Percentiles rank a stretch among this genome's conserved stretches.
phyloP scores from a whole-genome alignment of 1,140 invertebrate species.

The Drosophila miranda region DNA sequence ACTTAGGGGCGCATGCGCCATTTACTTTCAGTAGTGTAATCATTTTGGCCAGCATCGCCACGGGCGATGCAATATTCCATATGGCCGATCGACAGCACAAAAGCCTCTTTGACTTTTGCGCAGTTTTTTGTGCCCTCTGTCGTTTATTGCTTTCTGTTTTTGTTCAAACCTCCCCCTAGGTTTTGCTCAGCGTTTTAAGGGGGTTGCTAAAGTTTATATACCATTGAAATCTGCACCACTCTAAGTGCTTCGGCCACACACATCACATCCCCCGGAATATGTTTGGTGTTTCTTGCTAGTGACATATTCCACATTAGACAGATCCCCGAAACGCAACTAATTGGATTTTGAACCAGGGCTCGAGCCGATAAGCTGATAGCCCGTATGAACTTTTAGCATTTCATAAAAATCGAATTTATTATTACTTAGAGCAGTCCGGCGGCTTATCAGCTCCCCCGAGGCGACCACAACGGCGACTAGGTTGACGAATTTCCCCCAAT shows the following conservation, averaged over 20 bases:
- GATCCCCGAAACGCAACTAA: conserved; percentile 26
- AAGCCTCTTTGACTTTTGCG: conserved; percentile 39
- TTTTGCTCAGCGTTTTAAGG: neutral
- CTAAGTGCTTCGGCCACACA: conserved; percentile 13
- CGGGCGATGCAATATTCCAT: conserved; percentile 18
- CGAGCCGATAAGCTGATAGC: conserved; percentile 39
- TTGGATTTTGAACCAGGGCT: conserved; percentile 12
- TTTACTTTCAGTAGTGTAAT: conserved; percentile 41
- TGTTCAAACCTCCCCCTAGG: conserved; percentile 30
- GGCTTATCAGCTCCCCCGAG: conserved; percentile 52
- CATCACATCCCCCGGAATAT: conserved; percentile 1
- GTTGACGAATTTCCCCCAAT: neutral
- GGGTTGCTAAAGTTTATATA: conserved; percentile 29
- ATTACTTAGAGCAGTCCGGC: conserved; percentile 46
- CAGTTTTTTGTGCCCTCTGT: conserved; percentile 10
- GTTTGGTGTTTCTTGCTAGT: conserved; percentile 11
- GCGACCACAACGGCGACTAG: conserved; percentile 27
- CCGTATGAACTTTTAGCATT: conserved; percentile 52
- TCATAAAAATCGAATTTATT: conserved; percentile 73
- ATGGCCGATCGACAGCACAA: conserved; percentile 30
- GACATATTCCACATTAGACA: conserved; percentile 28
- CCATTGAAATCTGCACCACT: conserved; percentile 40
- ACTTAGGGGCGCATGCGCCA: conserved; percentile 53
- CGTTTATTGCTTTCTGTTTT: conserved; percentile 11
- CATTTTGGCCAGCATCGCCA: conserved; percentile 36